A percentile compares a stretch with the other conserved stretches of the same genome.
These are phyloP conservation scores for Pitta sordida DNA, from an alignment of 2,113 vertebrate genomes.

Conservation along the genomic window DNA sequence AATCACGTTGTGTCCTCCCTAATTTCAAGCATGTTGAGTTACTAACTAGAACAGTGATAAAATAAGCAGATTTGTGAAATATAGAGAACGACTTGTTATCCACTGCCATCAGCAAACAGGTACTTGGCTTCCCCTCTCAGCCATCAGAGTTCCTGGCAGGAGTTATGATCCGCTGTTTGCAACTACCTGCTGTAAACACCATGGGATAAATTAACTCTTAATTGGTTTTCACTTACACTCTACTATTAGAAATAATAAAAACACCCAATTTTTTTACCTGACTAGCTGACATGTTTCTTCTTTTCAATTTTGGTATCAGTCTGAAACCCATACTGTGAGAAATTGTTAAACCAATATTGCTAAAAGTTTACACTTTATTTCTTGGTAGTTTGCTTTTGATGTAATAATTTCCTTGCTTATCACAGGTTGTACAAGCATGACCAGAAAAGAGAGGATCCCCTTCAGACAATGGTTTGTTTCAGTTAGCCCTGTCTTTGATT, in stretches of 20 bases:
- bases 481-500: not conserved
- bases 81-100: not conserved
- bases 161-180: not conserved
- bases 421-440: not conserved
- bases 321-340: no score
- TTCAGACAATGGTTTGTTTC: not conserved
- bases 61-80: not conserved
- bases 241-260: not conserved
- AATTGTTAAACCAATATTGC: no score
- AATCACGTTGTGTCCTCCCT: not conserved
- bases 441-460: not conserved
- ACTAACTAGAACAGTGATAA: not conserved
- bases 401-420: not conserved
- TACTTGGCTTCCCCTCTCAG: not conserved
- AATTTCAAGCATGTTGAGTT: not conserved
- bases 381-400: not conserved
- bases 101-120: not conserved
- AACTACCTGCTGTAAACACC: not conserved
- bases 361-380: not conserved
- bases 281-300: not conserved
- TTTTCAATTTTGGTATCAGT: not conserved
- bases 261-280: conserved; percentile 18
- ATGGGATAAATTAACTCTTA: not conserved
- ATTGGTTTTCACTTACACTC: not conserved
- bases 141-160: not conserved